These are phyloP conservation scores for Nixonia krombeini DNA, from an alignment of 1,140 invertebrate species.

Conservation along the genomic window DNA sequence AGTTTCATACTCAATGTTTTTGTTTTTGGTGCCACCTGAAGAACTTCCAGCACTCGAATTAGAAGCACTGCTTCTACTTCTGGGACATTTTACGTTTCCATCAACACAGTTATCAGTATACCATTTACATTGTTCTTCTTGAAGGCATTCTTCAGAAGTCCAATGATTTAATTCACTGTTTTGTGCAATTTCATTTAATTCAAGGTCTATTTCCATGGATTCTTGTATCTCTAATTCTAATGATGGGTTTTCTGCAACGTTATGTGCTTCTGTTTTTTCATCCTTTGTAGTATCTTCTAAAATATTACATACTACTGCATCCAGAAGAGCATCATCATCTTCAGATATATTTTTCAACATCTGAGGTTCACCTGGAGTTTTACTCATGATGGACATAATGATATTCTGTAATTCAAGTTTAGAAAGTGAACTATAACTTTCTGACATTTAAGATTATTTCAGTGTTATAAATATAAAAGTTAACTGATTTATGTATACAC, in stretches of 20 bases:
- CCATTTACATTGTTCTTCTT: too few species aligned
- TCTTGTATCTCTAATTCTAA: slow-evolving; percentile 20
- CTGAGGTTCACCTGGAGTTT: slow-evolving; percentile 19
- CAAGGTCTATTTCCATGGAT: slow-evolving; percentile 22
- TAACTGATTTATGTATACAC: too few species aligned
- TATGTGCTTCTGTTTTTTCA: not conserved
- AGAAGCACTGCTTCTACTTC: slow-evolving; percentile 62
- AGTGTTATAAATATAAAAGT: too few species aligned
- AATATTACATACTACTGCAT: slow-evolving; percentile 41
- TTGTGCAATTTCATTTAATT: slow-evolving; percentile 27
- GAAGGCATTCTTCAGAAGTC: slow-evolving; percentile 22
- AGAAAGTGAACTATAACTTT: too few species aligned
- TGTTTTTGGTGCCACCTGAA: slow-evolving; percentile 46
- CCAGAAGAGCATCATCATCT: slow-evolving; percentile 40
- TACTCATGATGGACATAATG: slow-evolving; percentile 17
- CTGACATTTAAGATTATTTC: too few species aligned
- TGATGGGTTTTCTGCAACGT: not conserved
- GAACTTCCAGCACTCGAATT: slow-evolving; percentile 61
- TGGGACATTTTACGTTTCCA: slow-evolving; percentile 40
- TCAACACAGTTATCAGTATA: too few species aligned
- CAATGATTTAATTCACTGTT: slow-evolving; percentile 29
- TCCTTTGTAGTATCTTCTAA: slow-evolving; percentile 17
- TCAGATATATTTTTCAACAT: slow-evolving; percentile 33
- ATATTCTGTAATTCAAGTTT: too few species aligned
- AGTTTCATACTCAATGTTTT: slow-evolving; percentile 75